Conservation (phyloP, 2,888 invertebrate species). For the Mechanitis messenoides region DNA sequence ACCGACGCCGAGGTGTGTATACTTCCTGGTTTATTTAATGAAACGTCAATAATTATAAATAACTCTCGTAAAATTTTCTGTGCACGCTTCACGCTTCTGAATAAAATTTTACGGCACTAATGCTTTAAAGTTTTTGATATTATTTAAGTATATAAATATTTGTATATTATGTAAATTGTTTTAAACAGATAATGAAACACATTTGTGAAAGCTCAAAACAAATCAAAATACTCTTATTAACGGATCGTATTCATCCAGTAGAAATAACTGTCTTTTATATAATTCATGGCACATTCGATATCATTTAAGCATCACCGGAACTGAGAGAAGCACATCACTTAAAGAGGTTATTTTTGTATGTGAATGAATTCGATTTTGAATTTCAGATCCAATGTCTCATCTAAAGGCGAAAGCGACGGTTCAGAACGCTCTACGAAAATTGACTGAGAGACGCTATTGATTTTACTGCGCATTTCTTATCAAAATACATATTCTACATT, state of each 20-base stretch:
- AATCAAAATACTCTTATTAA: constrained; percentile 19
- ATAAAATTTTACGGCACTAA: constrained; percentile 70
- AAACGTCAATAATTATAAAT: constrained; percentile 67
- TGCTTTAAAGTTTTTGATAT: constrained; percentile 58
- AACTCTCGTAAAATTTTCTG: constrained; percentile 67
- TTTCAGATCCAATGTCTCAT: constrained; percentile 74
- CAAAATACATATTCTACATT: constrained; percentile 60
- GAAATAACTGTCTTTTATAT: constrained; percentile 22
- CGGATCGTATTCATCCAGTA: constrained; percentile 27
- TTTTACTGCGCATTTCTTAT: constrained; percentile 40
- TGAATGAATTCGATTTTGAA: constrained; percentile 22
- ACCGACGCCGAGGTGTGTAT: constrained; percentile 70
- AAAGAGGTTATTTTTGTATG: constrained; percentile 1
- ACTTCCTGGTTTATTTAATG: constrained; percentile 37
- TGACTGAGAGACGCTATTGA: constrained; percentile 72
- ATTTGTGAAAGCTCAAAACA: constrained; percentile 19
- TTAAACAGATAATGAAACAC: constrained; percentile 20
- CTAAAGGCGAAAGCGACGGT: constrained; percentile 75
- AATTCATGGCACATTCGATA: constrained; percentile 24
- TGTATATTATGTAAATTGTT: constrained; percentile 17
- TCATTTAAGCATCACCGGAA: constrained; percentile 23
- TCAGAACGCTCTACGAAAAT: constrained; percentile 74
- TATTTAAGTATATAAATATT: constrained; percentile 44
- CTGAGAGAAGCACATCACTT: constrained; percentile 5
- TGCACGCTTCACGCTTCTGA: constrained; percentile 74